A percentile compares a stretch with the other conserved stretches of the same genome.
These are phyloP conservation scores for Chorisops tibialis DNA, from an alignment of 2,888 invertebrate species.

Conservation along the genomic window DNA sequence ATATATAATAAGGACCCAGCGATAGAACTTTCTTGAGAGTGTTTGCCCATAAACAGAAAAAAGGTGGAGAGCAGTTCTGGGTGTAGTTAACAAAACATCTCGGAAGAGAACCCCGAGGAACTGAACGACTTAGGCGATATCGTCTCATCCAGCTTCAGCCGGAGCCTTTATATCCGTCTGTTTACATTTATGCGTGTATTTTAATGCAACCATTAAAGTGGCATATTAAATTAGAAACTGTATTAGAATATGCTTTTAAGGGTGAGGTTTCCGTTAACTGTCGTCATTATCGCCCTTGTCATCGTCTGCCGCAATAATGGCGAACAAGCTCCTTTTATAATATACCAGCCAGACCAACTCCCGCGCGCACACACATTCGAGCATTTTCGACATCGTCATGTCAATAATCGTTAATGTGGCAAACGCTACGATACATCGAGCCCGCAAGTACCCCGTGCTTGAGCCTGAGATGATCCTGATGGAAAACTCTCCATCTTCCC, in stretches of 20 bases:
- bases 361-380: too few relatives aligned
- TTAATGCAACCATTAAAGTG: slow-evolving; percentile 34
- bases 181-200: slow-evolving; percentile 32
- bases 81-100: slow-evolving; percentile 31
- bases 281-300: slow-evolving; percentile 20
- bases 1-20: neutral
- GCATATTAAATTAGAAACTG: slow-evolving; percentile 34
- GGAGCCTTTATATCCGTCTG: slow-evolving; percentile 30
- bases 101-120: neutral
- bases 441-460: too few relatives aligned
- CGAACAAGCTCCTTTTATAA: too few relatives aligned
- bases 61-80: slow-evolving; percentile 27
- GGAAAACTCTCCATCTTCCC: too few relatives aligned
- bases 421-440: too few relatives aligned
- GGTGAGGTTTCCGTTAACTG: slow-evolving; percentile 17
- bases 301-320: neutral
- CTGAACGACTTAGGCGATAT: neutral
- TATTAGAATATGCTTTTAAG: slow-evolving; percentile 33
- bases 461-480: too few relatives aligned
- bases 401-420: too few relatives aligned
- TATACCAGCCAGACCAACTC: too few relatives aligned
- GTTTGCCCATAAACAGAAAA: slow-evolving; percentile 28
- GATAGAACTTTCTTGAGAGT: slow-evolving; percentile 28
- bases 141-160: neutral
- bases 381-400: too few relatives aligned